These are phyloP conservation scores for Myrmecobius fasciatus DNA, from an alignment of 2,113 vertebrate genomes.

Conservation along the genomic window DNA sequence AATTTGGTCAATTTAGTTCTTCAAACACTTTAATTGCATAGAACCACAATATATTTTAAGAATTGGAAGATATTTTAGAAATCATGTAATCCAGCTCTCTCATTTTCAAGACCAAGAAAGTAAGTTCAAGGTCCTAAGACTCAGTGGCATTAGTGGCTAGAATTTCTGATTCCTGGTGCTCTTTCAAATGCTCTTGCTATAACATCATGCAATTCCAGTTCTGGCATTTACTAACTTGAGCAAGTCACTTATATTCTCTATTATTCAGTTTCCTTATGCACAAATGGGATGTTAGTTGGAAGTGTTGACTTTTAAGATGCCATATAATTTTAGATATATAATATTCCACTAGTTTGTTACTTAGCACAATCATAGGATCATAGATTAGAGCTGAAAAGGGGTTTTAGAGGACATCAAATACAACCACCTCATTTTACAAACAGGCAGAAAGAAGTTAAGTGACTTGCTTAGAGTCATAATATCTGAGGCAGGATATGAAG, in stretches of 20 bases:
- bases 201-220: neutral
- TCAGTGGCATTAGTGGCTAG: neutral
- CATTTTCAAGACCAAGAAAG: neutral
- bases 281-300: neutral
- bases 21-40: neutral
- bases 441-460: neutral
- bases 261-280: neutral
- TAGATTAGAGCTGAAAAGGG: neutral
- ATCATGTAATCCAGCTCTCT: neutral
- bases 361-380: neutral
- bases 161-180: neutral
- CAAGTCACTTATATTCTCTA: neutral
- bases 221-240: neutral
- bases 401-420: neutral
- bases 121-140: neutral
- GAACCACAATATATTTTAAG: neutral
- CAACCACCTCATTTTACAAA: neutral
- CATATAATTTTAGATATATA: neutral
- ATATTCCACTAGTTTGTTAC: neutral
- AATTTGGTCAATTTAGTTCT: neutral
- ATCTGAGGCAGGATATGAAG: neutral
- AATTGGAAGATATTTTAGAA: neutral
- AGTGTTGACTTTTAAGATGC: neutral
- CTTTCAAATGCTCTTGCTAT: neutral
- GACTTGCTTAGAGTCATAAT: neutral